Evolutionary conservation across 2,797 vertebrate species (phyloP).

Genomic region (Calcarius lapponicus): DNA sequence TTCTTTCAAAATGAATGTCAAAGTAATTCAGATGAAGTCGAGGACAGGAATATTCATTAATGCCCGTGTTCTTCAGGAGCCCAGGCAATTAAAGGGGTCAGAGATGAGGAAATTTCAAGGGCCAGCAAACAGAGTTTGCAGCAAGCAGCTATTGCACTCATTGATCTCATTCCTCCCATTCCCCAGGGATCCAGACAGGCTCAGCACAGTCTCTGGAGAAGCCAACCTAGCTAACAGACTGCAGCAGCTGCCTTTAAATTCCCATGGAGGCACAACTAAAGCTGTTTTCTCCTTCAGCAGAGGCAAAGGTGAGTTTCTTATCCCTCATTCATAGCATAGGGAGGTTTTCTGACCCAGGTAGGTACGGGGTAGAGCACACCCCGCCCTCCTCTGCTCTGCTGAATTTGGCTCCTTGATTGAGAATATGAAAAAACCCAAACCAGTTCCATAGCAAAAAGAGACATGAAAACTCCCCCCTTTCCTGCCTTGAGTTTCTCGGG

Average conservation of each 20-base stretch:
- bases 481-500: not conserved
- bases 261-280: not conserved
- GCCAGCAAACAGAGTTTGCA: not conserved
- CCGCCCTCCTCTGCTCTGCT: not conserved
- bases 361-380: not conserved
- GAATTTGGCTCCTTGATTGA: not conserved
- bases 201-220: not conserved
- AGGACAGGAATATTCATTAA: not conserved
- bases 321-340: not conserved
- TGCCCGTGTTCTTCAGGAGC: not conserved
- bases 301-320: not conserved
- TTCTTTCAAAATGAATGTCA: not conserved
- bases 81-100: not conserved
- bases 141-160: not conserved
- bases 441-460: not conserved
- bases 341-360: not conserved
- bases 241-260: not conserved
- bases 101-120: not conserved
- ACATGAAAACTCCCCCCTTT: not conserved
- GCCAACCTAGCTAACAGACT: not conserved
- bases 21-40: not conserved
- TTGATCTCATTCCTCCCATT: not conserved
- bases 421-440: not conserved
- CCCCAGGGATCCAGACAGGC: not conserved
- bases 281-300: not conserved